phyloP scores from a whole-genome alignment of 2,797 vertebrate species.

The Rallus crepitans region DNA sequence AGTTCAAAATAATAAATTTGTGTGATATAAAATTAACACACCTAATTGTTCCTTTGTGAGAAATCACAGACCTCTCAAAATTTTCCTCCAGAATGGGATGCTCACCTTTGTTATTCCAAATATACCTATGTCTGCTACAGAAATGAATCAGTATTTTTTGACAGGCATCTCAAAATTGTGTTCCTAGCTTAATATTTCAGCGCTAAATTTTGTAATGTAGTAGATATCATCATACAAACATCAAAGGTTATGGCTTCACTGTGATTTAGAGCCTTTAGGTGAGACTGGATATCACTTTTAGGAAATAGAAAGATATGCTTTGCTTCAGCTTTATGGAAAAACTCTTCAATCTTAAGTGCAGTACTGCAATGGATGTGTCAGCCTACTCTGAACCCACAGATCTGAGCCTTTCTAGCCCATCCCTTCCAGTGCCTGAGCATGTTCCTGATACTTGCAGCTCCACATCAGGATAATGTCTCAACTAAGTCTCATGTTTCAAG shows the following conservation, averaged over 20 bases:
- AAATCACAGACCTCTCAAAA: rapidly evolving
- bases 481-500: background rate
- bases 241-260: background rate
- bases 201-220: background rate
- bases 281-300: background rate
- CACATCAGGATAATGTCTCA: background rate
- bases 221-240: background rate
- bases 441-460: background rate
- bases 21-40: background rate
- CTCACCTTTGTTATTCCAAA: background rate
- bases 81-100: background rate
- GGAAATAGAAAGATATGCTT: background rate
- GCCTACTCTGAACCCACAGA: background rate
- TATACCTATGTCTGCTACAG: background rate
- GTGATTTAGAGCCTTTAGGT: background rate
- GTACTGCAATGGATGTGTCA: background rate
- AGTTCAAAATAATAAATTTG: background rate
- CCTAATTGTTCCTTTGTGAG: background rate
- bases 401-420: background rate
- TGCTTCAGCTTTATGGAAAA: background rate
- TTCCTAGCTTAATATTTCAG: background rate
- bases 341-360: background rate
- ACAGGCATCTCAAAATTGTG: background rate
- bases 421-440: background rate
- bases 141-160: background rate